phyloP scores from a whole-genome alignment of 2,888 invertebrate species.

The Pyrocoelia pectoralis region DNA sequence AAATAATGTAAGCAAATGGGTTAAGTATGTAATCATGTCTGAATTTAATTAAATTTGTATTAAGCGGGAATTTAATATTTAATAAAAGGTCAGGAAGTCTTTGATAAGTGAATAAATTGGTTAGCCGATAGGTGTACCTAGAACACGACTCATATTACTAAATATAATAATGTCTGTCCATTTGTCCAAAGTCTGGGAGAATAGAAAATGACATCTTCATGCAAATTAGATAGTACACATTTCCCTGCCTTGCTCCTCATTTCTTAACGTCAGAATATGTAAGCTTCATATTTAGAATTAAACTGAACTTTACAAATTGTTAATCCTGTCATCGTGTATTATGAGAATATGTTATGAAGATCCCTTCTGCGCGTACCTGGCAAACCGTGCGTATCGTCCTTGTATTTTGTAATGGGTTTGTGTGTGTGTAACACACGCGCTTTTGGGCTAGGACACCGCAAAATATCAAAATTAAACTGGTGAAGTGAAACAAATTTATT shows the following conservation, averaged over 20 bases:
- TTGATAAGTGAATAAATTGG: slow-evolving; percentile 31
- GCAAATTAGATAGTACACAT: slow-evolving; percentile 50
- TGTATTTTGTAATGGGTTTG: slow-evolving; percentile 15
- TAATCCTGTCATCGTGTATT: slow-evolving; percentile 47
- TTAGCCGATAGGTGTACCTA: slow-evolving; percentile 34
- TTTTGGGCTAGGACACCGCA: neutral
- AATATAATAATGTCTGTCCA: slow-evolving; percentile 37
- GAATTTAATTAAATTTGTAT: slow-evolving; percentile 8
- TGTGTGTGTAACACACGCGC: neutral
- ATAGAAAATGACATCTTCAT: slow-evolving; percentile 48
- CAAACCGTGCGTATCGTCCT: slow-evolving; percentile 10
- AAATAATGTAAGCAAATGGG: neutral
- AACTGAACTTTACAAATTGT: slow-evolving; percentile 47
- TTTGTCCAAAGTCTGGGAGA: slow-evolving; percentile 37
- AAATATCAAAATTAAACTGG: neutral
- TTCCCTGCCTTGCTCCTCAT: slow-evolving; percentile 43
- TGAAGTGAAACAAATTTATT: slow-evolving; percentile 19
- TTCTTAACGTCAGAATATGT: slow-evolving; percentile 41
- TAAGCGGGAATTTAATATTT: slow-evolving; percentile 19
- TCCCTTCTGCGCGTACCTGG: slow-evolving; percentile 19
- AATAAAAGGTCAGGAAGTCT: slow-evolving; percentile 23
- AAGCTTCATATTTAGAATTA: slow-evolving; percentile 41
- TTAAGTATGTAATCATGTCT: neutral
- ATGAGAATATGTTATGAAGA: slow-evolving; percentile 40
- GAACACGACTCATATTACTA: slow-evolving; percentile 31